Conservation (phyloP, 2,888 invertebrate species). For the Xestia sexstrigata region DNA sequence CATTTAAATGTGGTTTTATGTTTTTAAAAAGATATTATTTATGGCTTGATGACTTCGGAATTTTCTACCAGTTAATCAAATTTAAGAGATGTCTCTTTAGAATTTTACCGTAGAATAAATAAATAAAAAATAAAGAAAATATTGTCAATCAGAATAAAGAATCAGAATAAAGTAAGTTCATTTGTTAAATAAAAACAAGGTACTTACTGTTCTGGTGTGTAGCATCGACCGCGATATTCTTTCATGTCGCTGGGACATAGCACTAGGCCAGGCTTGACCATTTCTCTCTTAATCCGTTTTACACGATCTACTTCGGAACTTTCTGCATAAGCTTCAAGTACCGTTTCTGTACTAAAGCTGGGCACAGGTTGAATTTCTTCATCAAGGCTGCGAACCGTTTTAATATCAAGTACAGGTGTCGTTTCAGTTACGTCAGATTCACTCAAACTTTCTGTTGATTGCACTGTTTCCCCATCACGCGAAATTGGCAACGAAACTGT, state of each 20-base stretch:
- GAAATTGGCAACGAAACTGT: conserved; percentile 20
- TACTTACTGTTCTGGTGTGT: conserved; percentile 14
- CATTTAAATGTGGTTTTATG: no score
- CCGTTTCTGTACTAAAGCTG: conserved; percentile 1
- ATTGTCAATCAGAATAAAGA: no score
- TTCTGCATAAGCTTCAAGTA: not conserved
- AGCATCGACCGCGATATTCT: not conserved
- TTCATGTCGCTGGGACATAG: not conserved
- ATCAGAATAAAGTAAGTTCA: no score
- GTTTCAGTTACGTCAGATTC: not conserved
- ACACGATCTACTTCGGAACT: not conserved
- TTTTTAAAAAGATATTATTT: no score
- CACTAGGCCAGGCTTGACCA: rapidly evolving
- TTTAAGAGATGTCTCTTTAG: no score
- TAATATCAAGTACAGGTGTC: not conserved
- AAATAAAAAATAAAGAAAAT: no score
- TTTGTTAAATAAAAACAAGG: no score
- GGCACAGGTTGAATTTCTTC: conserved; percentile 7
- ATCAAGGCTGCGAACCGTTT: not conserved
- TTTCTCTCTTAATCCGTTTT: not conserved
- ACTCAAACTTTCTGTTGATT: conserved; percentile 11
- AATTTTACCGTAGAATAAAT: not conserved
- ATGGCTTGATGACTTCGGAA: not conserved
- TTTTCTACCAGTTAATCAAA: not conserved
- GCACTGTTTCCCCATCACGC: not conserved